Percentiles rank a stretch among this genome's conserved stretches.
Conservation (phyloP, 2,888 invertebrate species). For the Orthosia gothica region DNA sequence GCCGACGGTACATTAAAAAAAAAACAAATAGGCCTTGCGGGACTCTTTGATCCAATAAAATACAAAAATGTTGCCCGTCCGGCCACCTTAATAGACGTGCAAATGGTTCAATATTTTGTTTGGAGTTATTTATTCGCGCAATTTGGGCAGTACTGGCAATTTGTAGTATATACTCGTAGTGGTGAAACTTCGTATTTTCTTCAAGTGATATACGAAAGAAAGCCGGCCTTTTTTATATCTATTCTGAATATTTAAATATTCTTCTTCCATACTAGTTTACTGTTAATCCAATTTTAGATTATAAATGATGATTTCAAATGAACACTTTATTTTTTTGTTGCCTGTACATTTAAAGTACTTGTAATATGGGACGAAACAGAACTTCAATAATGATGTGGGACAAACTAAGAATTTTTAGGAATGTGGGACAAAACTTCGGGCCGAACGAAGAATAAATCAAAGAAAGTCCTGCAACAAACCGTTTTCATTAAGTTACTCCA, state of each 20-base stretch:
- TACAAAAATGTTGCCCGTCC: conserved; percentile 29
- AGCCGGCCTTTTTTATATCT: neutral
- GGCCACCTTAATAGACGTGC: conserved; percentile 22
- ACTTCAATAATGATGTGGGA: no score
- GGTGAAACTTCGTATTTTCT: neutral
- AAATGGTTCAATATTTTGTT: conserved; percentile 38
- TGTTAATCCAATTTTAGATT: no score
- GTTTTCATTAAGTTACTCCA: neutral
- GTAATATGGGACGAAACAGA: no score
- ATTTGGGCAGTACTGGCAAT: conserved; percentile 10
- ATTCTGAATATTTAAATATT: neutral
- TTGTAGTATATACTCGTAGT: conserved; percentile 11
- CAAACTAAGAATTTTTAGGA: no score
- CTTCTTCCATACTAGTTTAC: no score
- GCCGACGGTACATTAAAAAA: conserved; percentile 27
- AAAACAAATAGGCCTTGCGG: conserved; percentile 43
- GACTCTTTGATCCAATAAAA: conserved; percentile 51
- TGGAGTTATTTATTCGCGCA: conserved; percentile 35
- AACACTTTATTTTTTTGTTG: no score
- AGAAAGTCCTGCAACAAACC: no score
- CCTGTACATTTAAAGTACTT: no score
- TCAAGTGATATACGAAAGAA: neutral
- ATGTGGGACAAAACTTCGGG: no score
- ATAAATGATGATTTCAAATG: no score
- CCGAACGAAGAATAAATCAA: no score